Base-by-base conservation (phyloP, 64 coral and sea anemone genomes). In the Trachythela sp. region DNA sequence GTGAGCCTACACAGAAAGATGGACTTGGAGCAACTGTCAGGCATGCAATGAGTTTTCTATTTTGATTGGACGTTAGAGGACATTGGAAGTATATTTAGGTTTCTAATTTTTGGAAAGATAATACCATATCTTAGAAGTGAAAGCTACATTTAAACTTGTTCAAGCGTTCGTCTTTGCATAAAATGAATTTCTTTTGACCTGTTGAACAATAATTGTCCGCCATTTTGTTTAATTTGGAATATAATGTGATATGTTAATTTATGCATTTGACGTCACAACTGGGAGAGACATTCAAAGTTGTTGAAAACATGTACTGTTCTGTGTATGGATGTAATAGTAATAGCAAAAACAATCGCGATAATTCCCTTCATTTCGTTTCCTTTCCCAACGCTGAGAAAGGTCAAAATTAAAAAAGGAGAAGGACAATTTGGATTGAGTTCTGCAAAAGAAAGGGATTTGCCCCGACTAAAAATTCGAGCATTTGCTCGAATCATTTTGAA, bases 181-280 rank as follows among this genome's bases (percentile, higher is more conserved):
- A 68, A 22, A 68, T n/a, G 3, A 27, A 77, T 35, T 77, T 77
- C n/a, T 77, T 77, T 77, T 77, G 32, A 77, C 3, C 4, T 5
- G 71, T 6, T 32, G 4, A 32, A 38, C 7, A 77, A 77, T 2
- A 32, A 13, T 13, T 6, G 17, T 27, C 71, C 31, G 71, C 71
- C 71, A 77, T 77, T 77, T 77, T 77, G 71, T 77, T 77, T 77
- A 3, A 32, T 77, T 77, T 77, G 3, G 71, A 77, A 77, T 77
- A 35, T 77, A 77, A 77, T 77, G 36, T 32, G n/a, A 77, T 77
- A 77, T 77, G 71, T 77, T 77, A 77, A 77, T 77, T 77, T 77
- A 77, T 77, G 71, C 71, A 77, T 77, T 4, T 77, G 71, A 77
- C 36, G 71, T 77, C 71, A 77, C 36, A 77, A 77, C 71, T 77